Conservation (phyloP, 2,113 vertebrate species). For the Mastomys natalensis region DNA sequence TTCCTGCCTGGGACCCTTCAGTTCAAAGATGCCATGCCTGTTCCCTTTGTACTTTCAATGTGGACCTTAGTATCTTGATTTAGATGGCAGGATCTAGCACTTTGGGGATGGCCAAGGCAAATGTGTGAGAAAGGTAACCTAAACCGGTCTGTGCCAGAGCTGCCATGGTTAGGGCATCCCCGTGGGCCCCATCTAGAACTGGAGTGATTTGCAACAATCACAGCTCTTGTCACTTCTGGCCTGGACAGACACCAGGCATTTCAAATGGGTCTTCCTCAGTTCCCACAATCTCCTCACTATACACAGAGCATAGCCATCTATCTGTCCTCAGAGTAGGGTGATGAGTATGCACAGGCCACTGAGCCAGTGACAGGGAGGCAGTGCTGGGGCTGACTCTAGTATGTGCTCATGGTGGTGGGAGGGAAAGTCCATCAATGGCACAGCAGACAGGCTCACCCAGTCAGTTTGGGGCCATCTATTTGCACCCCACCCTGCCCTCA, state of each 20-base stretch:
- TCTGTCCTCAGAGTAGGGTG: neutral
- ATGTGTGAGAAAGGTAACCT: neutral
- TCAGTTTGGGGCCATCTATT: neutral
- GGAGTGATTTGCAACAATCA: neutral
- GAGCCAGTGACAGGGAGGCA: accelerated
- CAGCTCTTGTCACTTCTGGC: neutral
- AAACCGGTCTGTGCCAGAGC: neutral
- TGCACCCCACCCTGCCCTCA: neutral
- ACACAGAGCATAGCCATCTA: neutral
- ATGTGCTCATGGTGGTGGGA: too few species aligned
- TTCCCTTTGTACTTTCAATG: neutral
- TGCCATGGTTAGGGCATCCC: neutral
- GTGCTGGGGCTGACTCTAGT: neutral
- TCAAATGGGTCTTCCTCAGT: neutral
- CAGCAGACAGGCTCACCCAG: neutral
- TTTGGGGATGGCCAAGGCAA: neutral
- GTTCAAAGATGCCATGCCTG: neutral
- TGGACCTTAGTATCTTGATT: neutral
- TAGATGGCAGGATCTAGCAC: neutral
- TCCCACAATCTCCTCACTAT: neutral
- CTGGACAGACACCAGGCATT: neutral
- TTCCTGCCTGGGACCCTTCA: neutral
- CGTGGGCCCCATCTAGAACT: neutral
- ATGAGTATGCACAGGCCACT: neutral
- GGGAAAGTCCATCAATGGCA: too few species aligned